phyloP scores from a whole-genome alignment of 2,113 vertebrate genomes.

The Neopipo cinnamomea region DNA sequence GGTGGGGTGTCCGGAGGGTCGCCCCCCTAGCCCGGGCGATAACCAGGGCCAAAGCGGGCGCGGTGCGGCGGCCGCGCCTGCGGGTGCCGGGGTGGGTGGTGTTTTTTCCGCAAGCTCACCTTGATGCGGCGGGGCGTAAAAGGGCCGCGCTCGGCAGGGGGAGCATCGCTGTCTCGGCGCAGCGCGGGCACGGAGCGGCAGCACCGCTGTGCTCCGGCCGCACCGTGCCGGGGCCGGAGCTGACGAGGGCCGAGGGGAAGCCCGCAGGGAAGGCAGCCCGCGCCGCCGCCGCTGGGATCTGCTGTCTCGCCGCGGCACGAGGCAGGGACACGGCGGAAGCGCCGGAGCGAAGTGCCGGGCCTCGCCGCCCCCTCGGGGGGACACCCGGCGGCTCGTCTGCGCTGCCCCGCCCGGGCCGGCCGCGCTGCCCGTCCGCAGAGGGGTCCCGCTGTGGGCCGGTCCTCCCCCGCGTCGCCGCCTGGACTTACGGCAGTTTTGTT shows the following conservation, averaged over 20 bases:
- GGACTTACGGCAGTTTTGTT: neutral
- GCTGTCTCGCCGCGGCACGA: neutral
- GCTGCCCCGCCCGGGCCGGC: neutral
- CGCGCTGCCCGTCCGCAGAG: neutral
- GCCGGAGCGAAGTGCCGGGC: neutral
- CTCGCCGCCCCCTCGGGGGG: neutral
- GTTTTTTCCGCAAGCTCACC: neutral
- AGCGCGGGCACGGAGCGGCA: neutral
- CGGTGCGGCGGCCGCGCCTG: neutral
- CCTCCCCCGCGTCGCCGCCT: neutral
- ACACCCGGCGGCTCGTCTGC: neutral
- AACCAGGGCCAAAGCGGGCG: neutral
- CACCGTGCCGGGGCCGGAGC: neutral
- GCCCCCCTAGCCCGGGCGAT: neutral
- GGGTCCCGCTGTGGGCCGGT: neutral
- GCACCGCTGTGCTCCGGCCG: neutral
- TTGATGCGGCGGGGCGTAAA: neutral
- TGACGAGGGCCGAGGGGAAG: neutral
- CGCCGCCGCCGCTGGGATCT: neutral
- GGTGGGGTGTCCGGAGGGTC: neutral
- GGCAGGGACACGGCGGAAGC: neutral
- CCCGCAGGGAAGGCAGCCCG: neutral
- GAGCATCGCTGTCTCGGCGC: neutral
- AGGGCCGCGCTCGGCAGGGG: slow-evolving; percentile 3
- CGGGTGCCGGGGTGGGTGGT: neutral